Percentiles rank a stretch among this genome's conserved stretches.
Conservation (phyloP, 1,140 invertebrate genomes). For the Copidosoma floridanum region DNA sequence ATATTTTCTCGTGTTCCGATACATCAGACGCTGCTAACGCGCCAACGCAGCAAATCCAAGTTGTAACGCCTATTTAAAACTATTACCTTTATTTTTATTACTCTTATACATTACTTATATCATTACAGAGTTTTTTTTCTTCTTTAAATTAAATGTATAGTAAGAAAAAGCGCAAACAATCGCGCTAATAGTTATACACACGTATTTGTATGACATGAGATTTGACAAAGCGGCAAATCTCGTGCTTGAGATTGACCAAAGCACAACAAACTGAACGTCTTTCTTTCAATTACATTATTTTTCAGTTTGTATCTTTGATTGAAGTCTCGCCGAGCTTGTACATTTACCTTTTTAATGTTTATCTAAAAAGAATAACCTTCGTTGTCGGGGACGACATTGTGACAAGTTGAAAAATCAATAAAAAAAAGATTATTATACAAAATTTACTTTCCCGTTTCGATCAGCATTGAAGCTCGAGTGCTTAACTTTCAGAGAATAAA, state of each 20-base stretch:
- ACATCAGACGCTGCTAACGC: not conserved
- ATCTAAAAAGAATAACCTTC: too few relatives aligned
- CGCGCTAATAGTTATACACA: conserved; percentile 13
- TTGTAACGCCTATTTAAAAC: conserved; percentile 1
- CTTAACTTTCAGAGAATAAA: not conserved
- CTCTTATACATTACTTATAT: conserved; percentile 6
- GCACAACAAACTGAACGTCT: not conserved
- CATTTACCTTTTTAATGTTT: too few relatives aligned
- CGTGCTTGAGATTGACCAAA: conserved; percentile 10
- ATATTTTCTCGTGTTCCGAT: conserved; percentile 12
- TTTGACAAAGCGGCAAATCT: conserved; percentile 7
- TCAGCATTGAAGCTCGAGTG: not conserved
- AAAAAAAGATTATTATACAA: too few relatives aligned
- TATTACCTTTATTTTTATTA: not conserved
- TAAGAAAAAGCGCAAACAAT: conserved; percentile 20
- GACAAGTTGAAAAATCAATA: too few relatives aligned
- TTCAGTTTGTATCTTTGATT: conserved; percentile 21
- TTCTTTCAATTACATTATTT: conserved; percentile 4
- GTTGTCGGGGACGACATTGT: too few relatives aligned
- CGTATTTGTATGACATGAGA: conserved; percentile 16
- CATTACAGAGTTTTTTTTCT: conserved; percentile 13
- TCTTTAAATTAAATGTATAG: conserved; percentile 18
- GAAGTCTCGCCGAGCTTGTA: conserved; percentile 8
- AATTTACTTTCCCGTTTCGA: too few relatives aligned
- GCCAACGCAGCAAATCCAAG: conserved; percentile 4